Conservation (phyloP, 1,140 invertebrate species). For the Nilaparvata lugens region DNA sequence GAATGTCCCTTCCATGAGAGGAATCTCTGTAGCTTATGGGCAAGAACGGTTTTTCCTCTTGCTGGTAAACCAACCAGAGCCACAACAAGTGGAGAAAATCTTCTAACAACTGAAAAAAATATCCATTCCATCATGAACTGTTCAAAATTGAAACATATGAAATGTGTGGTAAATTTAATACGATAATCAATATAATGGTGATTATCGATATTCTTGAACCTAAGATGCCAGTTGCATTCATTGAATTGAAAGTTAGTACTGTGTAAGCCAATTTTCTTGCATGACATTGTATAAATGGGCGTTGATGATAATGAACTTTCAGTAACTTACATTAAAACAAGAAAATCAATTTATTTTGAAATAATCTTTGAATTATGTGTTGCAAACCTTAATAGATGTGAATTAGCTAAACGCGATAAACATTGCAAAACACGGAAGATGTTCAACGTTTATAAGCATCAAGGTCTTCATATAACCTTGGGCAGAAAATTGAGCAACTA, state of each 20-base stretch:
- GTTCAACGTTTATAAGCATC: not conserved
- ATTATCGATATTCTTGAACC: no score
- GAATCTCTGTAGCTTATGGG: constrained; percentile 76
- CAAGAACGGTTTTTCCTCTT: constrained; percentile 82
- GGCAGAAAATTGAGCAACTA: no score
- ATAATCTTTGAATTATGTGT: not conserved
- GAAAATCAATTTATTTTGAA: no score
- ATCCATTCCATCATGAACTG: no score
- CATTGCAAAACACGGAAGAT: not conserved
- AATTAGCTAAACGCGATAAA: not conserved
- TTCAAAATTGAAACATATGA: not conserved
- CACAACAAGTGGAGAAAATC: constrained; percentile 70
- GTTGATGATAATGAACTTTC: no score
- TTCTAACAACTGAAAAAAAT: constrained; percentile 29
- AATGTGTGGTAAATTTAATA: not conserved
- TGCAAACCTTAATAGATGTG: not conserved
- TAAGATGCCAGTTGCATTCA: no score
- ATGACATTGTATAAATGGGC: no score
- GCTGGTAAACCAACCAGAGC: constrained; percentile 87
- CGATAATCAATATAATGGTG: no score
- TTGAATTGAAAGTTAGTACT: no score
- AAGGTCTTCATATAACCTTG: not conserved
- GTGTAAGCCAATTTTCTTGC: no score
- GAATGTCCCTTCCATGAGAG: constrained; percentile 83
- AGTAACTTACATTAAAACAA: no score